These are phyloP conservation scores for Dolichopus griseipennis DNA, from an alignment of 2,888 invertebrate genomes.

Conservation along the genomic window DNA sequence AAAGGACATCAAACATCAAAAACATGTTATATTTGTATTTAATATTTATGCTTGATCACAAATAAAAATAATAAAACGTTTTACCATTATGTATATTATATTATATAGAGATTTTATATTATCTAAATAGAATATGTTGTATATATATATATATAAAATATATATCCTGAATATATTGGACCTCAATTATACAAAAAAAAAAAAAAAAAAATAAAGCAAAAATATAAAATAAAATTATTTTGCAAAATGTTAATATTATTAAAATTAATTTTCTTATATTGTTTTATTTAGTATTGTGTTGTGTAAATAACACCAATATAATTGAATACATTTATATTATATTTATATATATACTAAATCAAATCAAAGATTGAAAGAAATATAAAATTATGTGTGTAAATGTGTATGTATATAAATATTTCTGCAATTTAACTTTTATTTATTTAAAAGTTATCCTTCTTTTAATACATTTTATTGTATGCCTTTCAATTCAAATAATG, in stretches of 20 bases:
- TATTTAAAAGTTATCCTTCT: too few species aligned
- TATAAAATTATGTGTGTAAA: too few species aligned
- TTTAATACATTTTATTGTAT: too few species aligned
- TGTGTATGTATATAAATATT: too few species aligned
- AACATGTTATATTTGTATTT: background rate
- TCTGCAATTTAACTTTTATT: too few species aligned
- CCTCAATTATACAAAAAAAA: background rate
- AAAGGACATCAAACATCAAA: background rate
- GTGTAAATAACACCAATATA: background rate
- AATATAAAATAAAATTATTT: too few species aligned
- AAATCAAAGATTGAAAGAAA: background rate
- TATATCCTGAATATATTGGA: background rate
- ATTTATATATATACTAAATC: background rate
- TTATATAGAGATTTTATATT: background rate
- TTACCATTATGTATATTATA: too few species aligned
- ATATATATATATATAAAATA: background rate
- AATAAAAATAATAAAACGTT: background rate
- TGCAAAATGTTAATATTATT: background rate
- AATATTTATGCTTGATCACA: background rate
- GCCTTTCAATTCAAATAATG: too few species aligned
- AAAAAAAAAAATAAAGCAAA: background rate
- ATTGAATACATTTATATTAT: background rate
- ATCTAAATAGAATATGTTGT: background rate
- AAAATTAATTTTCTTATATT: background rate
- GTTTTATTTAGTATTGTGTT: background rate